These are phyloP conservation scores for Pipistrellus pipistrellus DNA, from an alignment of 2,797 vertebrate genomes.

Conservation along the genomic window DNA sequence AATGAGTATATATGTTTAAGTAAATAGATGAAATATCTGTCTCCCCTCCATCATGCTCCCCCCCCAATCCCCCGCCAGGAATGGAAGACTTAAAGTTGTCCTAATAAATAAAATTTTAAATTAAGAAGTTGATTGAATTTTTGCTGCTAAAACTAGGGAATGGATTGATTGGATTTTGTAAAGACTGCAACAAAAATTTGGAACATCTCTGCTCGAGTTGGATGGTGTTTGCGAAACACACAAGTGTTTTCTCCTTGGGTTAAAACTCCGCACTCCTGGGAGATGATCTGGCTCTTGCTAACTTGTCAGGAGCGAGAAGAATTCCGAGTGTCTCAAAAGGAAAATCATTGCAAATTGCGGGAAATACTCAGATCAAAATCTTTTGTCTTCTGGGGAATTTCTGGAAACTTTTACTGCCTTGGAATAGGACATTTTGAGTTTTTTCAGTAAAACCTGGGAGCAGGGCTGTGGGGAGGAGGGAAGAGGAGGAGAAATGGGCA, in stretches of 20 bases:
- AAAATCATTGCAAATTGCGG: slow-evolving; percentile 60
- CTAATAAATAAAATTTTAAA: slow-evolving; percentile 30
- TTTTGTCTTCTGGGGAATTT: slow-evolving; percentile 72
- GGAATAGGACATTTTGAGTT: slow-evolving; percentile 66
- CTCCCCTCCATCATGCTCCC: no score
- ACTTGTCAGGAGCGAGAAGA: slow-evolving; percentile 67
- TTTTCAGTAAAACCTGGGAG: slow-evolving; percentile 55
- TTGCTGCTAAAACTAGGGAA: not conserved
- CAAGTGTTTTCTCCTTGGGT: not conserved
- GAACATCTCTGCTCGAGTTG: not conserved
- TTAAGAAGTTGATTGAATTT: slow-evolving; percentile 31
- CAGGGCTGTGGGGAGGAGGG: not conserved
- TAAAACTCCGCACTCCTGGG: not conserved
- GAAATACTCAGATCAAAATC: slow-evolving; percentile 82
- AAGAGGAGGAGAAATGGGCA: not conserved
- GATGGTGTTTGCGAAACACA: not conserved
- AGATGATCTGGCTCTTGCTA: slow-evolving; percentile 60
- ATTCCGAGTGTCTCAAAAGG: slow-evolving; percentile 43
- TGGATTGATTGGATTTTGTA: not conserved
- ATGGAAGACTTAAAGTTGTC: not conserved
- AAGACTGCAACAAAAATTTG: not conserved
- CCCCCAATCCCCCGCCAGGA: not conserved
- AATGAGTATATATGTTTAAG: not conserved
- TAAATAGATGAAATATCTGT: not conserved
- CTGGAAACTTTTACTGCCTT: slow-evolving; percentile 72